Evolutionary conservation across 2,797 vertebrate genomes (phyloP).

Genomic region (Myotis planiceps): DNA sequence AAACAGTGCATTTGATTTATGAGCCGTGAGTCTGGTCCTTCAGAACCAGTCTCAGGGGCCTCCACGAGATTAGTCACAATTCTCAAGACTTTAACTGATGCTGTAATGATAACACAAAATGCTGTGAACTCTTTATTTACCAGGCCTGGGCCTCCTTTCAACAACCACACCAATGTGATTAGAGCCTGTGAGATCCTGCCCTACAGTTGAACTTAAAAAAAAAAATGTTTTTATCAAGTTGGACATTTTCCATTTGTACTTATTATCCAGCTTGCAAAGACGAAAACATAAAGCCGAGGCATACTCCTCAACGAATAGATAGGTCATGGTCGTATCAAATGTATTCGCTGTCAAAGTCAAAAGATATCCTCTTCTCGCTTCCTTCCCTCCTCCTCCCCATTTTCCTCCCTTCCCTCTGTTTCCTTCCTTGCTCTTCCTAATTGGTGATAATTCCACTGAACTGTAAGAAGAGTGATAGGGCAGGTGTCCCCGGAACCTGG

Average conservation of each 20-base stretch:
- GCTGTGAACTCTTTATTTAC: conserved; percentile 8
- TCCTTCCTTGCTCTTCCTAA: not conserved
- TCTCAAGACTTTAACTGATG: conserved; percentile 26
- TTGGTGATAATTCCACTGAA: not conserved
- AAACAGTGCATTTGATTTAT: not conserved
- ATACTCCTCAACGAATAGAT: not conserved
- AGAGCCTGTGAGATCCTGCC: conserved; percentile 3
- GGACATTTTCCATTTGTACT: conserved; percentile 42
- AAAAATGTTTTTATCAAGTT: conserved; percentile 8
- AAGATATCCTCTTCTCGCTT: not conserved
- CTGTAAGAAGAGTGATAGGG: not conserved
- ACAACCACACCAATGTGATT: not conserved
- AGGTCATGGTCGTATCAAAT: not conserved
- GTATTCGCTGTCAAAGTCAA: not conserved
- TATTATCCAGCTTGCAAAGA: conserved; percentile 15
- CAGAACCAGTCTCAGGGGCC: not conserved
- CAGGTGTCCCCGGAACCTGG: not conserved
- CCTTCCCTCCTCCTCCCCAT: not conserved
- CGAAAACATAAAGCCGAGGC: not conserved
- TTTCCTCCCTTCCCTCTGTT: not conserved
- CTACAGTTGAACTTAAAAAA: conserved; percentile 60
- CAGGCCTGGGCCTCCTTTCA: conserved; percentile 2
- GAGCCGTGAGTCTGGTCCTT: not conserved
- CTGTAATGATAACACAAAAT: conserved; percentile 18
- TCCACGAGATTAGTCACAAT: conserved; percentile 15